Base-by-base conservation (phyloP, 2,888 invertebrate species). In the Trilocha varians region DNA sequence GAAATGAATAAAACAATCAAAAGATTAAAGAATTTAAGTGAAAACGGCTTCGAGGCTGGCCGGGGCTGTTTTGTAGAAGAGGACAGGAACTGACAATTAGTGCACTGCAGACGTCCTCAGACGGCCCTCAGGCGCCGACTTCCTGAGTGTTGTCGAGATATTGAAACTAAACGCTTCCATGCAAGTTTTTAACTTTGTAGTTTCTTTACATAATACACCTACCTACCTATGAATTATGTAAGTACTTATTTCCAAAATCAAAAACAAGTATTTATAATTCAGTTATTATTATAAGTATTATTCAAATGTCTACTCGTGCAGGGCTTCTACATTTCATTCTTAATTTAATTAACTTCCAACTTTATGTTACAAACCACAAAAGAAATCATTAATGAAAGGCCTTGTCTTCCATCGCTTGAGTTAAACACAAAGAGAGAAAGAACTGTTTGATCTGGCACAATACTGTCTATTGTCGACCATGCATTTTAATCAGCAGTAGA, bases 381-480 rank as follows among this genome's bases (percentile, higher is more conserved):
- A 61, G 63, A 59, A 54, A 55, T 53, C 56, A 49, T 56, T 60
- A 69, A 68, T 62, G 62, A 64, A 68, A 66, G 58, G 57, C 62
- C 55, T 50, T 50, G 57, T 59, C 59, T 58, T 60, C 60, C 67
- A 64, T 67, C 69, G 62, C 63, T 66, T 67, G 60, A 66, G 62
- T 65, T 64, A 69, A 73, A 73, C 58, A 70, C 67, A 70, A 71
- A 69, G 70, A 25, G 66, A 67, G 61, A n/a, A n/a, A 60, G 65
- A 65, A 70, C 66, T 67, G 65, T 75, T 73, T 76, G 73, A 75
- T 75, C 70, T 62, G 65, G 59, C 62, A 68, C 66, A 69, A 62
- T 62, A 5, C 25, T 11, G 68, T 65, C 66, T 66, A 65, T 69
- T 73, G 72, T 76, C 60, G 56, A 59, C 62, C 61, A 66, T 69